phyloP scores from a whole-genome alignment of 2,888 invertebrate genomes.

The Pristionchus maxplancki region DNA sequence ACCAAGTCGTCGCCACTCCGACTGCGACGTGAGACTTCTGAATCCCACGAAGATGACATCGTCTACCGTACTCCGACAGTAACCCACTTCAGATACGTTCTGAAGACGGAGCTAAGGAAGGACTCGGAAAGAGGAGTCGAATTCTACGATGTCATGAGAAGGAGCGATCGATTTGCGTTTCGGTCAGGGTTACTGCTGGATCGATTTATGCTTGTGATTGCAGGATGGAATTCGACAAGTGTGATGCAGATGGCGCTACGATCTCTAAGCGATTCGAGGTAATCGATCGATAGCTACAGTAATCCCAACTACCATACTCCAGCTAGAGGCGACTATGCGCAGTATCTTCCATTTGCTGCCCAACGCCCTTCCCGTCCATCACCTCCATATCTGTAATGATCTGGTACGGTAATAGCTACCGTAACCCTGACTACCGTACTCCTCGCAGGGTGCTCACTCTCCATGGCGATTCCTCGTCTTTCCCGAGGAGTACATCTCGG shows the following conservation, averaged over 20 bases:
- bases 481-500: not conserved
- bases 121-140: not conserved
- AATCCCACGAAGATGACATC: not conserved
- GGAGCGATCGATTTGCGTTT: not conserved
- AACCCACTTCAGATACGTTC: not conserved
- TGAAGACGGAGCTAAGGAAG: not conserved
- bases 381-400: not conserved
- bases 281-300: not conserved
- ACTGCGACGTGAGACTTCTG: not conserved
- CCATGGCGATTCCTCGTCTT: not conserved
- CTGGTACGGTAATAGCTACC: not conserved
- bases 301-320: not conserved
- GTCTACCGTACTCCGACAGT: not conserved
- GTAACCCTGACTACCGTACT: not conserved
- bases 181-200: not conserved
- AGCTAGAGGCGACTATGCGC: conserved; percentile 9
- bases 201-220: not conserved
- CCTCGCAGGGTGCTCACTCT: not conserved
- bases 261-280: not conserved
- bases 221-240: conserved; percentile 33
- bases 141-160: not conserved
- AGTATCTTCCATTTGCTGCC: not conserved
- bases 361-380: not conserved
- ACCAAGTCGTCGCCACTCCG: not conserved
- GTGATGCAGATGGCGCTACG: not conserved